Evolutionary conservation across 2,797 vertebrate species (phyloP), one percentile per base, ranked within the genome.

Genomic region (Eulemur rubriventer): DNA sequence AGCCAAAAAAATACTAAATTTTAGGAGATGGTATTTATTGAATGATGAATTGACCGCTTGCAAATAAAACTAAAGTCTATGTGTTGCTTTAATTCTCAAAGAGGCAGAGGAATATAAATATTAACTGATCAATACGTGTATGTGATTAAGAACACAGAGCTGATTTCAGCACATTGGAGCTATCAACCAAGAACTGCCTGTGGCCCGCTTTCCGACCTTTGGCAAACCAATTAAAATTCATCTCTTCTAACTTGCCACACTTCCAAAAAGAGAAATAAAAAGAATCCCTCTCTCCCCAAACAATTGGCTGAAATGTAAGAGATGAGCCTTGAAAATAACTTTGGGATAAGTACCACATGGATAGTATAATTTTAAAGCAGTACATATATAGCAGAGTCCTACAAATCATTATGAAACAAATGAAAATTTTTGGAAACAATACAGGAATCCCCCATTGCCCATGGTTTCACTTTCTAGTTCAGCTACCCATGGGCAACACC

Each of bases 221-320:
- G 30, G 28, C 4, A 96, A 94, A 76, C 79, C 12, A 83, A 28
- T 97, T 89, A 86, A 90, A 93, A 76, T 48, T 48, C 24, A 89
- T 76, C 50, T 89, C 41, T 79, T 24, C 16, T 69, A 6, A 59
- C 22, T 92, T 80, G 9, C 30, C 18, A 48, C 24, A 80, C 14
- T 16, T 95, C 46, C 89, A 86, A 78, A 94, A 92, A 59, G 43
- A 78, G 63, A 65, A 87, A 52, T 72, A 70, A 6, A 38, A 79
- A 72, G 48, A 55, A 38, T 55, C 52, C 12, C 24, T 92, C 38
- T 13, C 20, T 43, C 16, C 38, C 26, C 50, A 91, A 80, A 81
- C 35, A 93, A 24, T 33, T 72, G 69, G 69, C 18, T 76, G 43
- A 41, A 91, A 82, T 85, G 28, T 89, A 89, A 90, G 22, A 67